Evolutionary conservation across 1,140 invertebrate genomes (phyloP).

Genomic region (Brachionus manjavacas): DNA sequence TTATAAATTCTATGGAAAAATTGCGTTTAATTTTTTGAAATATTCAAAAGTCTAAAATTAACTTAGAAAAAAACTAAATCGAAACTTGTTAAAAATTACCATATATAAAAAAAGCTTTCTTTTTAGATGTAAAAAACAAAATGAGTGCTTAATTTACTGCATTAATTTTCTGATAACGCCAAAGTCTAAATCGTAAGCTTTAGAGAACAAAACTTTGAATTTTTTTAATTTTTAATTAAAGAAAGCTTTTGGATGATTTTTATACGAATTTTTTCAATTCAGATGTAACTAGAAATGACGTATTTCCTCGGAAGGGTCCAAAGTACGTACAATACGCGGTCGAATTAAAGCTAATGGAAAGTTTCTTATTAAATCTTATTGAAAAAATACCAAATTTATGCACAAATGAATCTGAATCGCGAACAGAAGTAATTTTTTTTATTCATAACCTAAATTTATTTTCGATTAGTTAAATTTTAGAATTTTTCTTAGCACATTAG

Average conservation of each 20-base stretch:
- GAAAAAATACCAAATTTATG: not conserved
- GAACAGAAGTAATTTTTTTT: not conserved
- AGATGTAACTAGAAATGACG: not conserved
- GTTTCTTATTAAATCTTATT: not conserved
- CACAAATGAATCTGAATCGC: not conserved
- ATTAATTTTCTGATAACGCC: conserved; percentile 14
- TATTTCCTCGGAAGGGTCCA: not conserved
- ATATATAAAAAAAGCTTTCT: not conserved
- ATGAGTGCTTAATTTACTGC: not conserved
- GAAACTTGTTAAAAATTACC: no score
- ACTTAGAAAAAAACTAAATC: no score
- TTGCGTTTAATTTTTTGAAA: no score
- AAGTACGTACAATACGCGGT: conserved; percentile 2
- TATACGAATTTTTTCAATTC: not conserved
- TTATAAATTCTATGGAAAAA: no score
- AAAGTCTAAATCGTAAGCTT: conserved; percentile 1
- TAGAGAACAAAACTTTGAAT: not conserved
- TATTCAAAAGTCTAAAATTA: no score
- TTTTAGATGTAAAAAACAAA: conserved; percentile 29
- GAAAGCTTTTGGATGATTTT: not conserved
- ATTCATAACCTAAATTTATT: not conserved
- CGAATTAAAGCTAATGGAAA: conserved; percentile 4
- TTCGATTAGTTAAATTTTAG: not conserved
- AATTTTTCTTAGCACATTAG: not conserved
- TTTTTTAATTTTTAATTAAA: not conserved